A percentile compares a stretch with the other conserved stretches of the same genome.
Conservation (phyloP, 2,888 invertebrate genomes). For the Smittia aterrima region DNA sequence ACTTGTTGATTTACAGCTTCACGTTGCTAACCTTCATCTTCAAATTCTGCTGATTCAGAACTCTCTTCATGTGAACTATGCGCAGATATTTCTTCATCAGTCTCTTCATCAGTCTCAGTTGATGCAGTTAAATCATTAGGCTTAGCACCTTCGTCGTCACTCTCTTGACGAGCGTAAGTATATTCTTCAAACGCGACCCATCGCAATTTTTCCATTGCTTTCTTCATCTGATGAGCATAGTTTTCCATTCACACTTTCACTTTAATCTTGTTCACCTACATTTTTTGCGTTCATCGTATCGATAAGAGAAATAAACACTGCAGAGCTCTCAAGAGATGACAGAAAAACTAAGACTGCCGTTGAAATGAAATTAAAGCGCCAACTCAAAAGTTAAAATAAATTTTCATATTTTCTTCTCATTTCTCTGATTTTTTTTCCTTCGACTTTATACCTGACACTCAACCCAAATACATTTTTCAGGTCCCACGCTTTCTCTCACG, state of each 20-base stretch:
- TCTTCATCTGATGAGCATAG: not conserved
- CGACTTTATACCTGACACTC: constrained; percentile 5
- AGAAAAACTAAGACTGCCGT: constrained; percentile 35
- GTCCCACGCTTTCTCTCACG: not conserved
- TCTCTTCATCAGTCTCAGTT: constrained; percentile 27
- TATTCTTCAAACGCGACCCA: not conserved
- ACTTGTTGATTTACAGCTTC: constrained; percentile 7
- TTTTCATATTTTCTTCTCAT: constrained; percentile 35
- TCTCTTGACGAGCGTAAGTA: not conserved
- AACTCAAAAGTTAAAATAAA: constrained; percentile 23
- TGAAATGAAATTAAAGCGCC: not conserved
- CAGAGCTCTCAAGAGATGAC: constrained; percentile 15
- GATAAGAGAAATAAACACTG: not conserved
- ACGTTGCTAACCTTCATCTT: constrained; percentile 5
- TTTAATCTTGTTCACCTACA: constrained; percentile 15
- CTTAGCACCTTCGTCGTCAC: not conserved
- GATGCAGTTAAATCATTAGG: not conserved
- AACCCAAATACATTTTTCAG: not conserved
- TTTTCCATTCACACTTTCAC: constrained; percentile 6
- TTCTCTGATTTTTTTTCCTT: not conserved
- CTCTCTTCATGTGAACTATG: constrained; percentile 1
- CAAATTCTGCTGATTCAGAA: constrained; percentile 21
- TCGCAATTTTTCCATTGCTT: not conserved
- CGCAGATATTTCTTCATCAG: constrained; percentile 30
- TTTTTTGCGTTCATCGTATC: not conserved